phyloP scores from a whole-genome alignment of 2,888 invertebrate genomes.

The Pyrgus malvae region DNA sequence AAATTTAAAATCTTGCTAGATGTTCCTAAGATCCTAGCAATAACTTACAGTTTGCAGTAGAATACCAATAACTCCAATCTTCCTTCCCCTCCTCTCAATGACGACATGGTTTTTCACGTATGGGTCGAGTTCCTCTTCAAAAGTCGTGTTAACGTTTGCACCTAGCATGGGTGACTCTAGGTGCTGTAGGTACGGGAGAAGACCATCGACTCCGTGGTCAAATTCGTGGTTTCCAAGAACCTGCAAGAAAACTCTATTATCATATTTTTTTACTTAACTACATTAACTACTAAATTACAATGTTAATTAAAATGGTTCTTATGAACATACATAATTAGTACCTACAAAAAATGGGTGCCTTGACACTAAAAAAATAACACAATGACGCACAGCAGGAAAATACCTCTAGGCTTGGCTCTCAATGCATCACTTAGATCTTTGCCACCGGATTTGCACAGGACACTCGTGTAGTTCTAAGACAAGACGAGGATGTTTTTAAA shows the following conservation, averaged over 20 bases:
- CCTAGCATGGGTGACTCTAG: slow-evolving; percentile 86
- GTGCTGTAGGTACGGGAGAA: slow-evolving; percentile 86
- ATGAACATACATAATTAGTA: too few species aligned
- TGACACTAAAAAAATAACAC: too few species aligned
- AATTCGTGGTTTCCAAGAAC: slow-evolving; percentile 94
- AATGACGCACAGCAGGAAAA: too few species aligned
- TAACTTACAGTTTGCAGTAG: slow-evolving; percentile 72
- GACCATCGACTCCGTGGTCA: slow-evolving; percentile 87
- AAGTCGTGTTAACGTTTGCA: slow-evolving; percentile 87
- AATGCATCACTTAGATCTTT: too few species aligned
- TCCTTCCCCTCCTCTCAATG: slow-evolving; percentile 82
- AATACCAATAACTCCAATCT: slow-evolving; percentile 91
- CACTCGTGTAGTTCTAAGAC: too few species aligned
- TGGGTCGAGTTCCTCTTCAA: slow-evolving; percentile 85
- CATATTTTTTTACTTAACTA: neutral
- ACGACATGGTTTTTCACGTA: slow-evolving; percentile 84
- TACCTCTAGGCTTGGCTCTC: too few species aligned
- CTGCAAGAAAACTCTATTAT: slow-evolving; percentile 58
- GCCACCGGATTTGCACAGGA: too few species aligned
- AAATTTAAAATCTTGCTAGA: neutral
- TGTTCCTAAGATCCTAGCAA: too few species aligned
- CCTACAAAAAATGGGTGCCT: too few species aligned
- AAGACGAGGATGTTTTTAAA: too few species aligned
- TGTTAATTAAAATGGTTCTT: too few species aligned
- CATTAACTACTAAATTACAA: too few species aligned